Evolutionary conservation across 2,113 vertebrate genomes (phyloP), one percentile per base, ranked within the genome.

Genomic region (Isurus oxyrinchus): DNA sequence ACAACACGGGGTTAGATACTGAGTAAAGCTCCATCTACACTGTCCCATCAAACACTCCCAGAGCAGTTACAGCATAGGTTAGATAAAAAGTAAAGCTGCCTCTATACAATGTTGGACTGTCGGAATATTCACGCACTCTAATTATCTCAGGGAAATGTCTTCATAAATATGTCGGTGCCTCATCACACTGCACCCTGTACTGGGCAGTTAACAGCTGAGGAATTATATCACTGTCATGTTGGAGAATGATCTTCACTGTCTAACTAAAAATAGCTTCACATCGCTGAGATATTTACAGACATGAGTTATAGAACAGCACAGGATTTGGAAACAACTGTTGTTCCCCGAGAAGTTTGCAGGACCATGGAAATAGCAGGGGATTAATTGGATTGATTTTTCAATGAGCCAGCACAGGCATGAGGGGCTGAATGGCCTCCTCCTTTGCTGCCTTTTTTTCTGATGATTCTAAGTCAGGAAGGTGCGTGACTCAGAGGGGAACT

Each of bases 201-300:
- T 14, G 44, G 94, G 14, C 79, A 84, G n/a, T n/a, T 40, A 40
- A 44, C 94, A 95, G 63, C 94, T 95, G 44, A 40, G 14, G 72
- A 95, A 95, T 72, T 95, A 67, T 69, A 67, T 55, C 86, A 53
- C 76, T 44, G 59, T 57, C n/a, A 7, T 61, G 55, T 55, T n/a
- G 69, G 61, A 96, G 76, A 84, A 81, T 49, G 67, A 95, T 53
- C 66, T 69, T 53, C 40, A 27, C n/a, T 72, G 94, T 95, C 40
- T 49, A 23, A 86, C 86, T 86, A 61, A 61, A 86, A 84, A 86
- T 86, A 84, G 86, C 40, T 88, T 40, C 49, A 27, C 96, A 59
- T 13, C 96, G 61, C 53, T 63, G 11, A 96, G 87, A 96, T n/a
- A 96, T 96, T 96, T 63, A 86, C 13, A 67, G 44, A 67, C 21